Conservation (phyloP, 35 echinoderm and acorn worm genomes). For the Stichopus chloronotus region DNA sequence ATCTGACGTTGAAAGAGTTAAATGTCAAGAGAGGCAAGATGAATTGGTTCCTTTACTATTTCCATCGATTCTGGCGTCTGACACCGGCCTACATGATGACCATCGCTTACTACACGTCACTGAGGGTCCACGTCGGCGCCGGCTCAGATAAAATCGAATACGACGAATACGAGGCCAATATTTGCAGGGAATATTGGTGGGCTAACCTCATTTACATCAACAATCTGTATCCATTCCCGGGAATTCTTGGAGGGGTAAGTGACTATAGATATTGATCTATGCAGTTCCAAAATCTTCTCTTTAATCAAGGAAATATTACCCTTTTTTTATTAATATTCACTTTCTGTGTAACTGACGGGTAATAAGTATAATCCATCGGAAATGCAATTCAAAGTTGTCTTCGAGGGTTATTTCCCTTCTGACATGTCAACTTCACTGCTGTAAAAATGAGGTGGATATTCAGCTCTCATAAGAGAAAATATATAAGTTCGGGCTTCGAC, state of each 20-base stretch:
- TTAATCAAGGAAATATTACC: no score
- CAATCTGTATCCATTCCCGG: conserved; percentile 85
- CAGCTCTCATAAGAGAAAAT: no score
- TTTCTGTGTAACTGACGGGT: no score
- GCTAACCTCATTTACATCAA: conserved; percentile 90
- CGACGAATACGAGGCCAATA: not conserved
- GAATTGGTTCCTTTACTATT: conserved; percentile 80
- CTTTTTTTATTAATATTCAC: no score
- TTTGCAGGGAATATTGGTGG: conserved; percentile 88
- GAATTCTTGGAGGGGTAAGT: conserved; percentile 29
- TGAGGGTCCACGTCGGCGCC: conserved; percentile 59
- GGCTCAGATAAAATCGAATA: conserved; percentile 11
- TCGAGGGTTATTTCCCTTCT: no score
- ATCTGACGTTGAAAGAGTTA: conserved; percentile 75
- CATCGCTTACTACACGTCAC: conserved; percentile 29
- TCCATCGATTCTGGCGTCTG: conserved; percentile 84
- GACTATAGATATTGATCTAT: no score
- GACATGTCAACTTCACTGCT: no score
- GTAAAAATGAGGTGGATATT: no score
- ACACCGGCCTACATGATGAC: conserved; percentile 85
- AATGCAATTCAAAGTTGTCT: no score
- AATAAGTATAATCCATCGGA: no score
- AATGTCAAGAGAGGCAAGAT: conserved; percentile 62
- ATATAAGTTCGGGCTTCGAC: no score
- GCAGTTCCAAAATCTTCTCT: no score